These are phyloP conservation scores for Dione vanillae DNA, from an alignment of 2,888 invertebrate species.

Conservation along the genomic window DNA sequence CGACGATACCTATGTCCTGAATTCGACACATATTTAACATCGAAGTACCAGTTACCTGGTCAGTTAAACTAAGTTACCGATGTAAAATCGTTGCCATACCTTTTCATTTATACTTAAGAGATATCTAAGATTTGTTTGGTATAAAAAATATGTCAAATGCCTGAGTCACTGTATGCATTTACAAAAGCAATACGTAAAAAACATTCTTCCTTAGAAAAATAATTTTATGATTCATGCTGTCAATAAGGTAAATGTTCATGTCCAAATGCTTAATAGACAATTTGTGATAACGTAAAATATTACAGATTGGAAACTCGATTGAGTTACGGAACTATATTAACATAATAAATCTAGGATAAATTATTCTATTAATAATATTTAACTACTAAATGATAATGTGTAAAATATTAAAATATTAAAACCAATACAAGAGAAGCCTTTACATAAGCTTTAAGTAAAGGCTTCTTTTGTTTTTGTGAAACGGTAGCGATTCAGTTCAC, in stretches of 20 bases:
- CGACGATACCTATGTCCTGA: too few relatives aligned
- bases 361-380: slow-evolving; percentile 1
- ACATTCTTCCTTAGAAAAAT: neutral
- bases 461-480: neutral
- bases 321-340: slow-evolving; percentile 2
- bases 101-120: too few relatives aligned
- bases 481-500: slow-evolving; percentile 17
- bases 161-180: slow-evolving; percentile 14
- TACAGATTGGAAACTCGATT: slow-evolving; percentile 9
- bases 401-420: neutral
- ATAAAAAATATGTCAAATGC: too few relatives aligned
- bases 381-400: neutral
- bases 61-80: too few relatives aligned
- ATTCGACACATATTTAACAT: slow-evolving; percentile 20
- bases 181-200: neutral
- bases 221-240: slow-evolving; percentile 6
- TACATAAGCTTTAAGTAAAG: neutral
- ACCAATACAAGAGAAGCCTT: neutral
- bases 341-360: neutral
- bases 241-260: slow-evolving; percentile 9
- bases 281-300: slow-evolving; percentile 11
- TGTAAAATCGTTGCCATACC: too few relatives aligned
- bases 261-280: neutral
- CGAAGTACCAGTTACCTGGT: slow-evolving; percentile 11
- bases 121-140: too few relatives aligned